Evolutionary conservation across 2,888 invertebrate species (phyloP).

Genomic region (Empis livida): DNA sequence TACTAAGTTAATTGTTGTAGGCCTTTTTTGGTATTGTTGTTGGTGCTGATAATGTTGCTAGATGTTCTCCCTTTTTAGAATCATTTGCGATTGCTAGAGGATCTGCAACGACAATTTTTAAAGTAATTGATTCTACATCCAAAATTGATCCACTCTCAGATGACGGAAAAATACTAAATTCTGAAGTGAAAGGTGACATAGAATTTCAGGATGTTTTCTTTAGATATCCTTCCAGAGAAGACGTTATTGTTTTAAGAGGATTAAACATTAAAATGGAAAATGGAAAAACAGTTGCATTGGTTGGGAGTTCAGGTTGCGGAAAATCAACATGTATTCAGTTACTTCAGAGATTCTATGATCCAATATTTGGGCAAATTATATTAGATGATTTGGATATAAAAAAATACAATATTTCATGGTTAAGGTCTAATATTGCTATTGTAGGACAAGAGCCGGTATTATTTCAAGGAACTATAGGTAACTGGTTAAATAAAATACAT

Average conservation of each 20-base stretch:
- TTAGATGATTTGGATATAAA: constrained; percentile 49
- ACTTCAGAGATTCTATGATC: constrained; percentile 52
- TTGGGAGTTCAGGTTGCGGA: constrained; percentile 63
- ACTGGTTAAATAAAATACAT: not conserved
- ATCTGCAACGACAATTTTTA: constrained; percentile 57
- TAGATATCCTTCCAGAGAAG: constrained; percentile 57
- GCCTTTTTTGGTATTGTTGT: constrained; percentile 57
- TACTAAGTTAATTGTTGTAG: not conserved
- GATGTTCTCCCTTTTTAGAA: constrained; percentile 59
- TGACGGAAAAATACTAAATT: constrained; percentile 44
- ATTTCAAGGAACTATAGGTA: constrained; percentile 59
- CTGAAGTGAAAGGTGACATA: constrained; percentile 47
- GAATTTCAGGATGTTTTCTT: constrained; percentile 55
- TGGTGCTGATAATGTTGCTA: constrained; percentile 60
- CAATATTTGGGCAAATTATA: constrained; percentile 39
- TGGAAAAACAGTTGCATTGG: constrained; percentile 57
- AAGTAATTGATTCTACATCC: constrained; percentile 61
- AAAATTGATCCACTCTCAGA: constrained; percentile 55
- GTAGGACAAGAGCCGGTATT: constrained; percentile 80
- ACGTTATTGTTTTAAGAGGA: constrained; percentile 54
- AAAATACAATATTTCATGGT: constrained; percentile 55
- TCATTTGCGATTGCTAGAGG: constrained; percentile 56
- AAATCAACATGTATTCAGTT: constrained; percentile 71
- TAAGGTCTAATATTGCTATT: constrained; percentile 63
- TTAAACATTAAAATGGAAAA: constrained; percentile 44